phyloP scores from a whole-genome alignment of 2,888 invertebrate genomes.

The Odontocerum albicorne region DNA sequence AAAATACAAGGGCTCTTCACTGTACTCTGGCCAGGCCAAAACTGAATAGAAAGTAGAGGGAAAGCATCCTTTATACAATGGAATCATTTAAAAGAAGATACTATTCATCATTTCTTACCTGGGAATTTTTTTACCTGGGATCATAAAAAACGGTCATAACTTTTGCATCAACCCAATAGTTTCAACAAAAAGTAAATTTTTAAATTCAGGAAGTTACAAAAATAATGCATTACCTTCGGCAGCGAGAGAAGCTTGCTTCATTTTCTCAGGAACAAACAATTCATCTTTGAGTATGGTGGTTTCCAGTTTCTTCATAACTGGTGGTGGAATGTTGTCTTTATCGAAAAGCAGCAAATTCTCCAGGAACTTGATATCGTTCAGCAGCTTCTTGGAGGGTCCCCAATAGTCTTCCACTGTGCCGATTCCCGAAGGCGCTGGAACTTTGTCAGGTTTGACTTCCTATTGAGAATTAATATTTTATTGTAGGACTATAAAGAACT shows the following conservation, averaged over 20 bases:
- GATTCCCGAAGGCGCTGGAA: constrained; percentile 80
- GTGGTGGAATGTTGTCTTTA: constrained; percentile 88
- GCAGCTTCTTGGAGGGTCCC: constrained; percentile 84
- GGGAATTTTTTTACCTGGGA: no score
- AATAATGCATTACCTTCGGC: constrained; percentile 67
- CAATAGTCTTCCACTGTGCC: constrained; percentile 91
- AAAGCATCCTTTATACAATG: no score
- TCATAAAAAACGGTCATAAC: no score
- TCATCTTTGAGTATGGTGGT: constrained; percentile 80
- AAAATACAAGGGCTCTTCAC: no score
- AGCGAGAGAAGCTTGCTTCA: constrained; percentile 83
- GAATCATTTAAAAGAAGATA: no score
- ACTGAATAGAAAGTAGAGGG: no score
- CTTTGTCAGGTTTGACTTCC: constrained; percentile 86
- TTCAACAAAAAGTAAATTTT: not conserved
- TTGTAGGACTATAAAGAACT: no score
- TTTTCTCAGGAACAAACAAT: constrained; percentile 90
- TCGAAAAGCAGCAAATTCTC: constrained; percentile 86
- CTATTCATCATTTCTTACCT: no score
- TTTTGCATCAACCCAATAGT: no score
- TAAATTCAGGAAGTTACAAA: not conserved
- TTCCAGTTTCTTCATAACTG: constrained; percentile 81
- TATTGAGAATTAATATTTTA: no score
- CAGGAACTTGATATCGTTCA: constrained; percentile 91
- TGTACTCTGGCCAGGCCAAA: no score